A percentile compares a stretch with the other conserved stretches of the same genome.
These are phyloP conservation scores for Chesias legatella DNA, from an alignment of 2,888 invertebrate genomes.

Conservation along the genomic window DNA sequence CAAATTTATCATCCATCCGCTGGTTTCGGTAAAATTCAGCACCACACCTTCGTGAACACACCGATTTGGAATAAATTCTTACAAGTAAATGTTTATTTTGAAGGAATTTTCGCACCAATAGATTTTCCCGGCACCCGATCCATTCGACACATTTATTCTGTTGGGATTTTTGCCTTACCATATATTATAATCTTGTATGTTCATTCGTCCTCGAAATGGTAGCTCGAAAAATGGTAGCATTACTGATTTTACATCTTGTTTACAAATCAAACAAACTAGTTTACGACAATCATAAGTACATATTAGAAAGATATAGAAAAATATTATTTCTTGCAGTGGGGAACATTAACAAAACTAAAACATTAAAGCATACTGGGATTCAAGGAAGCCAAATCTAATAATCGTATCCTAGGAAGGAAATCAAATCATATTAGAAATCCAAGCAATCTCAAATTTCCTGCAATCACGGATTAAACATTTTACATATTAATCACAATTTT, in stretches of 20 bases:
- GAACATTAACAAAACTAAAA: no score
- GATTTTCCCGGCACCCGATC: slow-evolving; percentile 14
- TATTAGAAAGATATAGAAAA: no score
- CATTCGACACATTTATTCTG: slow-evolving; percentile 16
- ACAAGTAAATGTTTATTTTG: slow-evolving; percentile 25
- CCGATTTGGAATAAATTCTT: slow-evolving; percentile 24
- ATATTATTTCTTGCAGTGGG: no score
- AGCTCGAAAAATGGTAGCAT: no score
- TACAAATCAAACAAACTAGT: no score
- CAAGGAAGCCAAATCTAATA: no score
- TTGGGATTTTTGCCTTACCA: slow-evolving; percentile 8
- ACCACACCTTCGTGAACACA: slow-evolving; percentile 11
- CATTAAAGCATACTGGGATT: no score
- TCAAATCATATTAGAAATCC: no score
- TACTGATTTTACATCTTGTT: no score
- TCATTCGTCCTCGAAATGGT: no score
- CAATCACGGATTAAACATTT: background rate
- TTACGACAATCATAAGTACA: no score
- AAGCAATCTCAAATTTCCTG: background rate
- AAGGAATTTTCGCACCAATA: slow-evolving; percentile 23
- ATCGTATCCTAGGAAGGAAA: no score
- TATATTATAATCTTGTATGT: background rate
- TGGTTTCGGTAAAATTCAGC: slow-evolving; percentile 11
- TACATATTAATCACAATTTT: background rate
- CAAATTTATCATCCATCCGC: slow-evolving; percentile 12